Conservation (phyloP, 2,888 invertebrate genomes). For the Dryococelus australis region DNA sequence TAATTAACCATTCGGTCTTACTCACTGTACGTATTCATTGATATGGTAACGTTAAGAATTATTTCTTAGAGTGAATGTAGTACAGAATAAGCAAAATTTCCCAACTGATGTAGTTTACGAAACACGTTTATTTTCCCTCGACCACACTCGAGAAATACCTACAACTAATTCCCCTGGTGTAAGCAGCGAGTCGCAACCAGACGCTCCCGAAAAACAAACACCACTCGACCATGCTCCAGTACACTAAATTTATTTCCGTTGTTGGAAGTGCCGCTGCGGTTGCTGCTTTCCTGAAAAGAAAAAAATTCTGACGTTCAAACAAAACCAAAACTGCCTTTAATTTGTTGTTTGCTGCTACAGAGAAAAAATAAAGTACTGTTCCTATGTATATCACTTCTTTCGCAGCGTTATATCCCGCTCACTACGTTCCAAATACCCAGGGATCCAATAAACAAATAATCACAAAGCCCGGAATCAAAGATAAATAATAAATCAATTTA, state of each 20-base stretch:
- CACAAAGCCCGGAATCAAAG: neutral
- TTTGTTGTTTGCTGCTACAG: neutral
- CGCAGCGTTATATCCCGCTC: neutral
- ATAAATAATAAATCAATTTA: conserved; percentile 6
- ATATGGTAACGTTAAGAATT: too few species aligned
- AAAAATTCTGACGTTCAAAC: neutral
- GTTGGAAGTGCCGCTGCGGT: neutral
- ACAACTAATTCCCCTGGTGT: too few species aligned
- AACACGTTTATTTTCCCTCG: too few species aligned
- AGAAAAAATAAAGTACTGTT: neutral
- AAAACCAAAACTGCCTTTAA: neutral
- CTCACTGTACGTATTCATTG: too few species aligned
- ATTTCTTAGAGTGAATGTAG: too few species aligned
- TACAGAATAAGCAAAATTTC: too few species aligned
- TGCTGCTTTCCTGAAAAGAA: neutral
- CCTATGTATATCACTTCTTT: neutral
- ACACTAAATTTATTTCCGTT: neutral
- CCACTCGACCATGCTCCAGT: neutral
- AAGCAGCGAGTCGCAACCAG: too few species aligned
- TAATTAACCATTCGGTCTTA: too few species aligned
- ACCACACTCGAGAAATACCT: too few species aligned
- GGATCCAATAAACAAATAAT: neutral
- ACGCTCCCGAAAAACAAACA: neutral
- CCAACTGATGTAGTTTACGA: too few species aligned
- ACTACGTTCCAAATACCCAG: neutral